phyloP scores from a whole-genome alignment of 2,113 vertebrate species.

The Archilochus colubris region DNA sequence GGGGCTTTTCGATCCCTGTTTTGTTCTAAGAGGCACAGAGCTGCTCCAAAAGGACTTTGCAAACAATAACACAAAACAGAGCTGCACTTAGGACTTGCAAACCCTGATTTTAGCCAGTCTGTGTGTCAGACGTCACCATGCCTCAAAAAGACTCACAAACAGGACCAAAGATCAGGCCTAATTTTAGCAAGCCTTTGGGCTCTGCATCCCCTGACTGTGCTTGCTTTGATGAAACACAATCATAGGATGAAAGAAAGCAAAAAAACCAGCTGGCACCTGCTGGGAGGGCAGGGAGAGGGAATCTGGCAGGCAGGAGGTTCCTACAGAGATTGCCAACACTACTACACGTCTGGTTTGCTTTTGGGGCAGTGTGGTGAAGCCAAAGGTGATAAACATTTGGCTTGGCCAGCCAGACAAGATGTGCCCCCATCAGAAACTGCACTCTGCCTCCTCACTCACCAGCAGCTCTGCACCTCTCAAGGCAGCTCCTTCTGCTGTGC shows the following conservation, averaged over 20 bases:
- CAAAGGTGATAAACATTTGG: slow-evolving; percentile 53
- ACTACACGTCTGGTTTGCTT: slow-evolving; percentile 50
- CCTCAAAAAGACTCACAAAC: not conserved
- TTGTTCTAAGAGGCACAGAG: not conserved
- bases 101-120: slow-evolving; percentile 20
- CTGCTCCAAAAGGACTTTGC: not conserved
- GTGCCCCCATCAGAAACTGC: not conserved
- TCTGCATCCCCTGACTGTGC: not conserved
- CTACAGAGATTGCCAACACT: slow-evolving; percentile 50
- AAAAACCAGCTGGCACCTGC: slow-evolving; percentile 58
- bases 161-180: slow-evolving; percentile 62
- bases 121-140: not conserved
- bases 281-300: slow-evolving; percentile 42
- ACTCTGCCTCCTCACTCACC: not conserved
- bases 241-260: slow-evolving; percentile 43
- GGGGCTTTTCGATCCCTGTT: not conserved
- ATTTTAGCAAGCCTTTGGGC: slow-evolving; percentile 57
- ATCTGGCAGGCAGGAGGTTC: slow-evolving; percentile 57
- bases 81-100: slow-evolving; percentile 58
- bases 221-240: slow-evolving; percentile 34
- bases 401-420: not conserved
- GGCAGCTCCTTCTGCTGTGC: slow-evolving; percentile 3
- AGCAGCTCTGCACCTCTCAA: not conserved
- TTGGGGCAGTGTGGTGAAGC: not conserved
- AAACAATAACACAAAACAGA: slow-evolving; percentile 9